Evolutionary conservation across 2,888 invertebrate genomes (phyloP), one percentile per base, ranked within the genome.

Genomic region (Pristionchus japonicus): DNA sequence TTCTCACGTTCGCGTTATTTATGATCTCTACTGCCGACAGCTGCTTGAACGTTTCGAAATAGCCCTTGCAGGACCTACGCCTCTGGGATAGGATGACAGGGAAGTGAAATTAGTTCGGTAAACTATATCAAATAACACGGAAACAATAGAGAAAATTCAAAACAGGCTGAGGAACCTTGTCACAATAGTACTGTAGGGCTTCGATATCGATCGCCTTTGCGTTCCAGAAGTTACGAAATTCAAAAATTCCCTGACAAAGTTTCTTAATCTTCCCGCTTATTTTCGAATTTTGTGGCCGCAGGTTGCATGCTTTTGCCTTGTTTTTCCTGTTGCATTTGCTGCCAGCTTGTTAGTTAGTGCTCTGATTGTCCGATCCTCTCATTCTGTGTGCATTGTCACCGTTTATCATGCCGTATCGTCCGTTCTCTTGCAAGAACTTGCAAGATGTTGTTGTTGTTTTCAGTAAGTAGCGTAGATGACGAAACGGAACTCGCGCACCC

Each of bases 1-100:
- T 0, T 74, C 74, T 74, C 37, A 40, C 31, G 74, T 40, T 74
- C 74, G 40, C 74, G 74, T 40, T 74, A 74, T 74, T 74, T 74
- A 74, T 74, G 74, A 74, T 40, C 74, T 40, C 37, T 40, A 27
- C 11, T 31, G 74, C 31, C 40, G 37, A 74, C 74, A 74, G 74
- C 74, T 40, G 74, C 74, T 74, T 40, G 74, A 74, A 74, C 74
- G 20, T 40, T 20, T 74, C 74, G 23, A 74, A 37, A 40, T 74
- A 67, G 31, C 67, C 52, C 2, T 23, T 57, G 57, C n/a, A 57
- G 57, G 57, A 11, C 74, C 74, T 40, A 74, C 74, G 31, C 64
- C 64, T 31, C 4, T 31, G 64, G 15, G 13, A 67, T 67, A 67
- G 64, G 11, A 67, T 34, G 17, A 27, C 74, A 74, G 7, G 3